These are phyloP conservation scores for Phalacrocorax carbo DNA, from an alignment of 2,113 vertebrate genomes.

Conservation along the genomic window DNA sequence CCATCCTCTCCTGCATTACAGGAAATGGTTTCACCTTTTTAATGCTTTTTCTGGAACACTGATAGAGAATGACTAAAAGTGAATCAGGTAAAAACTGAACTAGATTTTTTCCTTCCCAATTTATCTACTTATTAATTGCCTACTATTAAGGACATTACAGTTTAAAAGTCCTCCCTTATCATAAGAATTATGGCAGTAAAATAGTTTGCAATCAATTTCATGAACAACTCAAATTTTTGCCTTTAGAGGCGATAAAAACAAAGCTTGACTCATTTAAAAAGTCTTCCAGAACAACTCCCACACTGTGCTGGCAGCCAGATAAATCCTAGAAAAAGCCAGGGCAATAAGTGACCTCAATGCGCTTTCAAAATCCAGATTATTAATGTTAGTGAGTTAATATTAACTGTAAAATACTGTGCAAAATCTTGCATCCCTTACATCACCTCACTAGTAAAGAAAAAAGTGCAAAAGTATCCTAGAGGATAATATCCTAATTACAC, in stretches of 20 bases:
- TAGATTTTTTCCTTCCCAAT: not conserved
- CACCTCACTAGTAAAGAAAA: not conserved
- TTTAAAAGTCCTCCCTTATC: not conserved
- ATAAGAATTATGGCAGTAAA: slow-evolving; percentile 8
- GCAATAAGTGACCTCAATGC: not conserved
- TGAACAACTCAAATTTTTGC: not conserved
- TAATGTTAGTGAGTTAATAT: not conserved
- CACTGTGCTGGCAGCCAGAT: not conserved
- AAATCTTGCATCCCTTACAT: not conserved
- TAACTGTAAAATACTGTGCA: not conserved
- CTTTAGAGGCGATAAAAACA: not conserved
- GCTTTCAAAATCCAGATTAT: not conserved
- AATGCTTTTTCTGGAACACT: slow-evolving; percentile 10
- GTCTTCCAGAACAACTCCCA: not conserved
- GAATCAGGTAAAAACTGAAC: not conserved
- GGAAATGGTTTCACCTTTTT: slow-evolving; percentile 16
- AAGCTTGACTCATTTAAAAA: slow-evolving; percentile 8
- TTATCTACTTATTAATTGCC: slow-evolving; percentile 44
- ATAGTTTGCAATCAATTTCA: slow-evolving; percentile 36
- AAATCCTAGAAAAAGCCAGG: slow-evolving; percentile 1
- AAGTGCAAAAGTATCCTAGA: not conserved
- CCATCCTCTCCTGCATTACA: not conserved
- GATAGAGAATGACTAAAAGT: not conserved
- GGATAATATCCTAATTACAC: not conserved
- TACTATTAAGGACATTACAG: not conserved